Evolutionary conservation across 2,113 vertebrate species (phyloP).

Genomic region (Martes martes): DNA sequence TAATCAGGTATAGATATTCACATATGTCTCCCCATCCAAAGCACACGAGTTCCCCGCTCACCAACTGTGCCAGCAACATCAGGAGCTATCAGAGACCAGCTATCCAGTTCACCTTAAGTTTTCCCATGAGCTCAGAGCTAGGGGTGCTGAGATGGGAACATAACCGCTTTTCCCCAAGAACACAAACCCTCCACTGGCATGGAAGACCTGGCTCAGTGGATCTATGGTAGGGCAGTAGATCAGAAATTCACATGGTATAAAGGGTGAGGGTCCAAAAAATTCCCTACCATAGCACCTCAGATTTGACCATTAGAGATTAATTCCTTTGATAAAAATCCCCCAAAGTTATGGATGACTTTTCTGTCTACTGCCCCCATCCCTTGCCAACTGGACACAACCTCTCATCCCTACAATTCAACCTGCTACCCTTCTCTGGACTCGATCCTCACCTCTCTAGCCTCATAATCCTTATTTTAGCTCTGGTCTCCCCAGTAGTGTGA

Average conservation of each 20-base stretch:
- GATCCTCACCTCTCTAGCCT: neutral
- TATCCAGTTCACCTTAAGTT: slow-evolving; percentile 10
- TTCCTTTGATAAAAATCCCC: neutral
- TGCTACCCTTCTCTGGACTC: neutral
- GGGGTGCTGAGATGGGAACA: neutral
- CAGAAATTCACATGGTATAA: slow-evolving; percentile 18
- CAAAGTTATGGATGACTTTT: slow-evolving; percentile 15
- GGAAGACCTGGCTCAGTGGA: neutral
- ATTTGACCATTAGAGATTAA: slow-evolving; percentile 30
- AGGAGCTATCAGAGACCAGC: neutral
- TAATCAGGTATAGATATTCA: neutral
- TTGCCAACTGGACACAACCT: slow-evolving; percentile 22
- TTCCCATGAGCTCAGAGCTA: slow-evolving; percentile 19
- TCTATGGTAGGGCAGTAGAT: neutral
- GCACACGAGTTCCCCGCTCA: neutral
- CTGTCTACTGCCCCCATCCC: neutral
- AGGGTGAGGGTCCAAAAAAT: neutral
- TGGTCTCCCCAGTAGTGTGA: neutral
- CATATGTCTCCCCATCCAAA: neutral
- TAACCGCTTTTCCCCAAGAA: neutral
- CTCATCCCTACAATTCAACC: neutral
- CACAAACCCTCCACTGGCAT: neutral
- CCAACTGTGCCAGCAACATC: neutral
- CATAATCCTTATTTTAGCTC: neutral
- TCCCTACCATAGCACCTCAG: neutral